A percentile compares a stretch with the other conserved stretches of the same genome.
Evolutionary conservation across 2,113 vertebrate species (phyloP).

Genomic region (Alexandromys fortis): DNA sequence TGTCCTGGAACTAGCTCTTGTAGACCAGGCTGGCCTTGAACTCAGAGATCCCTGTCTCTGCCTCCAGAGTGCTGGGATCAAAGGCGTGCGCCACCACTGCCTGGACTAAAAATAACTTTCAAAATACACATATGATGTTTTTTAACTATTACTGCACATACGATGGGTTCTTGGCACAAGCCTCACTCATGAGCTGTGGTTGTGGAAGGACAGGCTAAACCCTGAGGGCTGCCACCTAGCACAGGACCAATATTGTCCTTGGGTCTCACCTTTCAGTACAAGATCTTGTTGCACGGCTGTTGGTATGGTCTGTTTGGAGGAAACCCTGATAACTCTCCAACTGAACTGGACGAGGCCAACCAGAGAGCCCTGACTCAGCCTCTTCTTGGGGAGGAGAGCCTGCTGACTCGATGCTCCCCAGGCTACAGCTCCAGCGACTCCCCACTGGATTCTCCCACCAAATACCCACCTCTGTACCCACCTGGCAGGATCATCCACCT

Average conservation of each 20-base stretch:
- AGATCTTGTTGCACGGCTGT: constrained; percentile 94
- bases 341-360: constrained; percentile 91
- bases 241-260: background rate
- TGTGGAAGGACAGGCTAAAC: too few species aligned
- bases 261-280: constrained; percentile 88
- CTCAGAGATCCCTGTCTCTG: too few species aligned
- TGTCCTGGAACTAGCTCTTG: too few species aligned
- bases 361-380: constrained; percentile 90
- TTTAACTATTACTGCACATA: background rate
- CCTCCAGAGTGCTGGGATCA: too few species aligned
- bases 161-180: background rate
- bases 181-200: rapidly evolving
- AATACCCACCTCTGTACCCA: constrained; percentile 91
- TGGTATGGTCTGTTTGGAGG: constrained; percentile 97
- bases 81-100: too few species aligned
- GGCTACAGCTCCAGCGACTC: constrained; percentile 91
- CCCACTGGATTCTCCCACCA: constrained; percentile 80
- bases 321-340: constrained; percentile 89
- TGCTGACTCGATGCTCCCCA: constrained; percentile 88
- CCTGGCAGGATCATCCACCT: constrained; percentile 94
- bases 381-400: constrained; percentile 93
- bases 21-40: too few species aligned
- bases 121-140: background rate
- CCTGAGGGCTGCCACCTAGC: background rate
- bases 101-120: background rate